Evolutionary conservation across 2,888 invertebrate species (phyloP).

Genomic region (Diaperis boleti): DNA sequence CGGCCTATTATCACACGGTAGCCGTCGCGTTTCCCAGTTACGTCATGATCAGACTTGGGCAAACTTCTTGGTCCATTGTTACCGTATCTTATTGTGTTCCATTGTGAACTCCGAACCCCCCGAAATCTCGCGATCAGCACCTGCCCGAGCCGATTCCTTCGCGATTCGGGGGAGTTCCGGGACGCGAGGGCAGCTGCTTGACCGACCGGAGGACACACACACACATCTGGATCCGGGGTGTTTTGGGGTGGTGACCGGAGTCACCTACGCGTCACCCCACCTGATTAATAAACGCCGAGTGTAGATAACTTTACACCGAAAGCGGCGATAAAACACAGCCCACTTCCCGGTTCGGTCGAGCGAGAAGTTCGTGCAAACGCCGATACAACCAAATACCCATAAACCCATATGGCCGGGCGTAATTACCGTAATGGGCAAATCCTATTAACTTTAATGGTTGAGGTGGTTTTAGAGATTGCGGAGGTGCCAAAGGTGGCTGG

Average conservation of each 20-base stretch:
- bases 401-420: conserved; percentile 8
- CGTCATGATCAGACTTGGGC: conserved; percentile 25
- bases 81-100: conserved; percentile 6
- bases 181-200: conserved; percentile 47
- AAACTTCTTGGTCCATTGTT: conserved; percentile 32
- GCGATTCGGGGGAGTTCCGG: conserved; percentile 21
- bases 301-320: conserved; percentile 48
- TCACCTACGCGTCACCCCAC: conserved; percentile 46
- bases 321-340: conserved; percentile 43
- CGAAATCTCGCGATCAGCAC: too few relatives aligned
- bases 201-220: conserved; percentile 48
- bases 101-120: conserved; percentile 21
- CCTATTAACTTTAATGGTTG: background rate
- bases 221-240: conserved; percentile 56
- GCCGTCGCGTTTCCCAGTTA: conserved; percentile 15
- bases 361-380: conserved; percentile 8
- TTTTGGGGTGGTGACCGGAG: conserved; percentile 53
- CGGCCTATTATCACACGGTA: conserved; percentile 24
- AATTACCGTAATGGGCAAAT: conserved; percentile 6
- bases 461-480: background rate
- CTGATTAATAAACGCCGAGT: conserved; percentile 46
- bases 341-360: conserved; percentile 43
- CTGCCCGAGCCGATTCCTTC: too few relatives aligned
- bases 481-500: too few relatives aligned
- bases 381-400: conserved; percentile 3